Evolutionary conservation across 2,113 vertebrate genomes (phyloP), one percentile per base, ranked within the genome.

Genomic region (Microcebus murinus): DNA sequence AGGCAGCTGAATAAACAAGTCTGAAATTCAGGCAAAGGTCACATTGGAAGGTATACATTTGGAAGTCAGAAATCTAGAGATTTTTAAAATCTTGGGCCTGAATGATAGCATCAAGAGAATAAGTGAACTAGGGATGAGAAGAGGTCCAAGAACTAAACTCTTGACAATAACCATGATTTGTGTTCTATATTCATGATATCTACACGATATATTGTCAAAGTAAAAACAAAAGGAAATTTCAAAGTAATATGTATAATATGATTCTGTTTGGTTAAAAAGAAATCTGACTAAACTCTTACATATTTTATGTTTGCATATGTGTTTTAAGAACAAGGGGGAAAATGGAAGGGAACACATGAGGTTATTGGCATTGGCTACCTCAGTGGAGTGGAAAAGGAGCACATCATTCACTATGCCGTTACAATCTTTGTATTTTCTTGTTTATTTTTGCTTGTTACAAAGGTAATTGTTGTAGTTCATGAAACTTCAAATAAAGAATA

Each of bases 401-500:
- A 48, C 42, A 31, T 71, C 21, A 65, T 90, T 87, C 80, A 42
- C 74, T 67, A 63, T 21, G 39, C 9, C 31, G 77, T 77, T n/a
- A 65, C 2, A 23, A 31, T 36, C 29, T 55, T 50, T 45, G 27
- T 21, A 17, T 57, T 23, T 25, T 59, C 52, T 36, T 86, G 57
- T 59, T 68, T 50, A 63, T 6, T 74, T 92, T 85, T 79, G 45
- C 7, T 92, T 76, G 8, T 36, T 52, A 17, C 3, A 83, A n/a
- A 89, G 4, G 0, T 42, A 63, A 73, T 42, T 89, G 8, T 42
- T 82, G 89, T 52, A n/a, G 81, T 73, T 73, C 50, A 13, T 77
- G 50, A 87, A 91, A 67, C 7, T 8, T 48, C 50, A 71, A 91
- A 77, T 67, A 21, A 39, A 90, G 14, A 67, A 71, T 15, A 85